Percentiles rank a stretch among this genome's conserved stretches.
Conservation (phyloP, 2,888 invertebrate species). For the Lasioglossum calceatum region DNA sequence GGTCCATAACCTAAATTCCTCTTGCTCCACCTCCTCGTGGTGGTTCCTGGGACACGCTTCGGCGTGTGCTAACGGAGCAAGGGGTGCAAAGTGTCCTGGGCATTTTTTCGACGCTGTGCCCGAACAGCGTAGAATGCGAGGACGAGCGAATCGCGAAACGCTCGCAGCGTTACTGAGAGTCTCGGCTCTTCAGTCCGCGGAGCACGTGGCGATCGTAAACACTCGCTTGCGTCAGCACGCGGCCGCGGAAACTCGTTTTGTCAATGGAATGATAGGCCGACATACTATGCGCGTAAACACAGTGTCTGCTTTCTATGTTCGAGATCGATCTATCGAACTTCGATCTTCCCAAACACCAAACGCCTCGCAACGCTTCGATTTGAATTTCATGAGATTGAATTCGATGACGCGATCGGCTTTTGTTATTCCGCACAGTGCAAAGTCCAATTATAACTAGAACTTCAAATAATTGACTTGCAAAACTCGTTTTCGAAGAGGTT, state of each 20-base stretch:
- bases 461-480: too few species aligned
- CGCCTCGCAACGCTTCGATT: not conserved
- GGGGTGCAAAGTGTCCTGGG: too few species aligned
- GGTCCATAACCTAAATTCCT: too few species aligned
- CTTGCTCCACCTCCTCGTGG: too few species aligned
- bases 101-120: not conserved
- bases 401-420: not conserved
- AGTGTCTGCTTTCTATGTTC: not conserved
- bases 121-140: slow-evolving; percentile 11
- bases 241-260: slow-evolving; percentile 54
- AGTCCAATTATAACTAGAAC: not conserved
- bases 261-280: slow-evolving; percentile 43
- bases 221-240: slow-evolving; percentile 53
- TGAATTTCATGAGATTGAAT: not conserved
- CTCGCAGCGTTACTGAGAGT: slow-evolving; percentile 43
- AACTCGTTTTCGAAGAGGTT: not conserved
- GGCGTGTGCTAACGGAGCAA: too few species aligned
- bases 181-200: slow-evolving; percentile 36
- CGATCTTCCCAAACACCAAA: not conserved
- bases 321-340: not conserved
- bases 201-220: slow-evolving; percentile 66
- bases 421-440: not conserved
- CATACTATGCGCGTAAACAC: not conserved
- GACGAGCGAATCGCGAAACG: slow-evolving; percentile 43
- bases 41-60: too few species aligned